Base-by-base conservation (phyloP, 2,888 invertebrate species). In the Morpho helenor region DNA sequence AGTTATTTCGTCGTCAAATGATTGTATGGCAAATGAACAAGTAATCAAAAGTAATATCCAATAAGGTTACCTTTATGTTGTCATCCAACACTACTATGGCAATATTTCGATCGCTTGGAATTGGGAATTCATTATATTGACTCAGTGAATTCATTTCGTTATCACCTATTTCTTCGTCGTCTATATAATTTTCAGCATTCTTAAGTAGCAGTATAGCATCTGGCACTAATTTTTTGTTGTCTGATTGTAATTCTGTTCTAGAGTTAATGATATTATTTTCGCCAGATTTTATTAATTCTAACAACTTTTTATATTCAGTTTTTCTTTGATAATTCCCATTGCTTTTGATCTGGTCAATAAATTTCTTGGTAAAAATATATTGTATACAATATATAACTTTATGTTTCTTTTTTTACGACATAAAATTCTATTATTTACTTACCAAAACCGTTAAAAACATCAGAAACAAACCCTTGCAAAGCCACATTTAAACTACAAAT, bases 401-500 rank as follows among this genome's bases (percentile, higher is more conserved):
- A 2, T 10, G 10, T 23, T 3, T 10, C 31, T 31, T 31, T 31
- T 23, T 31, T 31, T 31, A 31, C 2, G 16, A 2, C 16, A 16
- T 16, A 16, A 31, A 31, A 5, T 31, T 31, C 3, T 39, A 6
- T 42, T 47, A 40, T 9, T 22, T 45, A 23, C 43, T 61, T 40
- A 61, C 61, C 43, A 49, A 22, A 39, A 46, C 49, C 49, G 46
- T 22, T 16, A 58, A 8, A 47, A 50, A 23, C 31, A 39, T 45
- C 16, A 49, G 22, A 40, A 51, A 22, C 8, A 55, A 55, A 42
- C 31, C n/a, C 7, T 39, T 47, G 39, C 43, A 47, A 54, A 51
- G n/a, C 59, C 46, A 47, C 59, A 59, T 59, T 59, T 42, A 39
- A 45, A 31, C 31, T 31, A 49, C 43, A 47, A 47, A 31, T 31